Conservation (phyloP, 2,113 vertebrate species). For the Dryoscopus gambensis region DNA sequence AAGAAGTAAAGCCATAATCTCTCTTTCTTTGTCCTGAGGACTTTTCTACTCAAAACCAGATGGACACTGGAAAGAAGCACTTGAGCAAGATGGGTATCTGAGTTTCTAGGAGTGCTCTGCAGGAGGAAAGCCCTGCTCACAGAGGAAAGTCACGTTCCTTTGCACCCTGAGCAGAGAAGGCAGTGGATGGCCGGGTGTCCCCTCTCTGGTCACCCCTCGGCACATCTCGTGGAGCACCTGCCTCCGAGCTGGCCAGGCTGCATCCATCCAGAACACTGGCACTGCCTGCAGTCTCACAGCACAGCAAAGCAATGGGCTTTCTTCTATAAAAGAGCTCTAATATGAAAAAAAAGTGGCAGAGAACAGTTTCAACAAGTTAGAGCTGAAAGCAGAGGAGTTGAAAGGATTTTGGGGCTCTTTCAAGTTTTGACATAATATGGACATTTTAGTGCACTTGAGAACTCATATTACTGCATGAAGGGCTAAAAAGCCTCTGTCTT, state of each 20-base stretch:
- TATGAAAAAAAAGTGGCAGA: not conserved
- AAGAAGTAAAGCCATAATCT: not conserved
- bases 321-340: not conserved
- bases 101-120: not conserved
- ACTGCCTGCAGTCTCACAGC: not conserved
- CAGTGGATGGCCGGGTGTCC: fast-evolving
- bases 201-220: not conserved
- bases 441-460: not conserved
- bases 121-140: not conserved
- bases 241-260: not conserved
- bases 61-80: not conserved
- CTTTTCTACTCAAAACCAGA: conserved; percentile 2
- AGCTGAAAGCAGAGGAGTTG: not conserved
- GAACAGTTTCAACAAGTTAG: not conserved
- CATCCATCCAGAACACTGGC: not conserved
- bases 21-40: not conserved
- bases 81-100: not conserved
- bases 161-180: not conserved
- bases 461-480: not conserved
- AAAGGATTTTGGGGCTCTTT: not conserved
- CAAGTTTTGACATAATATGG: not conserved
- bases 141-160: not conserved
- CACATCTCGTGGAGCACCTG: fast-evolving
- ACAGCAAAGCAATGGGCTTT: not conserved
- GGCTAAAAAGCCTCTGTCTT: not conserved